Evolutionary conservation across 2,797 vertebrate species (phyloP).

Genomic region (Pelodytes ibericus): DNA sequence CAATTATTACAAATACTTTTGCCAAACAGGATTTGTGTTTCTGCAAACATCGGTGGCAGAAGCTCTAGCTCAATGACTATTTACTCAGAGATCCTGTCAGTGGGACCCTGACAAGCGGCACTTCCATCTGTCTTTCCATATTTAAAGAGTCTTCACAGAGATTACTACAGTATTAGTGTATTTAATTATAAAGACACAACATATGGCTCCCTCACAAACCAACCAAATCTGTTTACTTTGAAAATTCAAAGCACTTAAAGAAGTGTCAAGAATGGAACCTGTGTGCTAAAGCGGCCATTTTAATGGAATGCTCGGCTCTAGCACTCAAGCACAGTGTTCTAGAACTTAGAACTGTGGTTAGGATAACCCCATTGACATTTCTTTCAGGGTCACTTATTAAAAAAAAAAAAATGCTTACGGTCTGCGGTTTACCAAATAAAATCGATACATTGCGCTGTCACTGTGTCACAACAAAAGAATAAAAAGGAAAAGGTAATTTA

Average conservation of each 20-base stretch:
- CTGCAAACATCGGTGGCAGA: conserved; percentile 10
- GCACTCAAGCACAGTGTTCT: no score
- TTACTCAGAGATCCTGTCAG: conserved; percentile 2
- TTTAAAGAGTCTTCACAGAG: neutral
- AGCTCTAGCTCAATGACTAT: conserved; percentile 4
- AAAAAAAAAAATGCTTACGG: no score
- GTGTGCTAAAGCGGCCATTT: no score
- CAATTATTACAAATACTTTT: neutral
- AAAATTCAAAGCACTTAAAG: neutral
- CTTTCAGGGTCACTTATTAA: no score
- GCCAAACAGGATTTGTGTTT: conserved; percentile 5
- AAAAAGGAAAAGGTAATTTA: no score
- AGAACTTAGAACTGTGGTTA: no score
- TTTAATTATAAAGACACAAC: neutral
- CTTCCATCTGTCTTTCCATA: conserved; percentile 15
- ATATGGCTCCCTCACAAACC: neutral
- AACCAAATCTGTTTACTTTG: neutral
- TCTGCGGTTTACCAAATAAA: no score
- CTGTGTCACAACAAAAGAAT: no score
- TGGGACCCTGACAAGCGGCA: conserved; percentile 15
- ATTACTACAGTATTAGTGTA: neutral
- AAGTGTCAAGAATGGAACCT: no score
- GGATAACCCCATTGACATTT: no score
- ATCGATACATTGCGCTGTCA: no score
- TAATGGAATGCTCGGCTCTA: no score